phyloP scores from a whole-genome alignment of 30 jellyfish, hydroid and myxozoan genomes.

The Rhopilema esculentum region DNA sequence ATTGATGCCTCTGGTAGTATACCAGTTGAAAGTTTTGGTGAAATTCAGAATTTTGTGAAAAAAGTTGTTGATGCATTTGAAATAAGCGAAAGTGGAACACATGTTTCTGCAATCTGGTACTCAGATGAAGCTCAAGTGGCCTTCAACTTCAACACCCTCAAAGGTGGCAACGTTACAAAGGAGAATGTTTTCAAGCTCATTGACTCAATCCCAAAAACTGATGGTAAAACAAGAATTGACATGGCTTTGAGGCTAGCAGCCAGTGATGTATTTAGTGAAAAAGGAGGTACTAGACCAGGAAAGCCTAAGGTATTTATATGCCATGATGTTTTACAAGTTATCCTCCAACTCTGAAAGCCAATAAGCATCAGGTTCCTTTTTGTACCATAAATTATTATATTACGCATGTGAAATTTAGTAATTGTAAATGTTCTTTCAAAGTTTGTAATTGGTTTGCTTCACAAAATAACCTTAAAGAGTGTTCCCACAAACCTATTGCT shows the following conservation, averaged over 20 bases:
- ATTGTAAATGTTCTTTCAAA: background rate
- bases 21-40: constrained; percentile 76
- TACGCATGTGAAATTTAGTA: background rate
- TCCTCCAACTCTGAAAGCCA: too few relatives aligned
- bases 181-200: constrained; percentile 80
- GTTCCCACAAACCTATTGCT: too few relatives aligned
- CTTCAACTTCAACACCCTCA: constrained; percentile 82
- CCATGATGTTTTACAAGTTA: too few relatives aligned
- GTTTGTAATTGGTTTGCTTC: too few relatives aligned
- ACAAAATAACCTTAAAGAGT: too few relatives aligned
- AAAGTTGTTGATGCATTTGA: constrained; percentile 88
- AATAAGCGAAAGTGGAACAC: constrained; percentile 82
- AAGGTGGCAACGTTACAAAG: constrained; percentile 79
- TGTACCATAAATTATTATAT: too few relatives aligned
- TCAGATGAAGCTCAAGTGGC: constrained; percentile 91
- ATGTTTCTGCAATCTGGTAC: constrained; percentile 95
- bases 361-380: too few relatives aligned
- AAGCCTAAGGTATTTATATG: constrained; percentile 85
- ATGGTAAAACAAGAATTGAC: constrained; percentile 97
- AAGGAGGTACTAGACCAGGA: constrained; percentile 90
- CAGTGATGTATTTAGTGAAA: constrained; percentile 63
- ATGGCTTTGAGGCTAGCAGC: constrained; percentile 89
- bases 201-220: constrained; percentile 72
- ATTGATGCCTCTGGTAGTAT: constrained; percentile 98
- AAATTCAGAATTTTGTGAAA: constrained; percentile 89